Evolutionary conservation across 2,797 vertebrate species (phyloP), one percentile per base, ranked within the genome.

Genomic region (Cyclopterus lumpus): DNA sequence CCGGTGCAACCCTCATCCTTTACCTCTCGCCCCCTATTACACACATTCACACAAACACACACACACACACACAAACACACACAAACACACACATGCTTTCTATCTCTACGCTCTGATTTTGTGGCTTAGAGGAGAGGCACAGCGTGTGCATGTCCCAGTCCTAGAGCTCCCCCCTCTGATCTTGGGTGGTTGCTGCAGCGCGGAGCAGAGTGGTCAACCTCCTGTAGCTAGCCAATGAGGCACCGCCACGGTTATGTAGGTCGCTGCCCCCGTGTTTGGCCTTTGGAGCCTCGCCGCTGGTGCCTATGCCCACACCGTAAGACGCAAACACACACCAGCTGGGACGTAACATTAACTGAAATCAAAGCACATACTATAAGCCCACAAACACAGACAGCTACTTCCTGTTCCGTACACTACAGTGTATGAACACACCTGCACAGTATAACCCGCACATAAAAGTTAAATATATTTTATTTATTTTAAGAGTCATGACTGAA

Each of bases 161-260:
- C 95, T 96, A 97, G 96, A 98, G 97, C 98, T 98, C 97, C 98
- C 95, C 97, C 96, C 95, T 95, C 95, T 98, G 98, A 95, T 93
- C 58, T 82, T 84, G 84, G 77, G 55, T 24, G 64, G 94, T 90
- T 93, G 95, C 94, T 97, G 90, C 95, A 95, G 62, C 80, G 67
- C 59, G 65, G 70, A 68, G 86, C 58, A 61, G 49, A 83, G 53
- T 58, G 59, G 49, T 67, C 82, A 69, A 80, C 87, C 82, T 88
- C 83, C 80, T 22, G 65, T 66, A 77, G 90, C 85, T 87, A 90
- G 81, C 91, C 92, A 91, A 85, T 85, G 81, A 90, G 86, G 82
- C 81, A 76, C 34, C 77, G 28, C 67, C 65, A 53, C 24, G 67
- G 77, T 73, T 92, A 90, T 92, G 88, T 92, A 91, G 94, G 93